Evolutionary conservation across 2,888 invertebrate species (phyloP), one percentile per base, ranked within the genome.

Genomic region (Caprella mutica): DNA sequence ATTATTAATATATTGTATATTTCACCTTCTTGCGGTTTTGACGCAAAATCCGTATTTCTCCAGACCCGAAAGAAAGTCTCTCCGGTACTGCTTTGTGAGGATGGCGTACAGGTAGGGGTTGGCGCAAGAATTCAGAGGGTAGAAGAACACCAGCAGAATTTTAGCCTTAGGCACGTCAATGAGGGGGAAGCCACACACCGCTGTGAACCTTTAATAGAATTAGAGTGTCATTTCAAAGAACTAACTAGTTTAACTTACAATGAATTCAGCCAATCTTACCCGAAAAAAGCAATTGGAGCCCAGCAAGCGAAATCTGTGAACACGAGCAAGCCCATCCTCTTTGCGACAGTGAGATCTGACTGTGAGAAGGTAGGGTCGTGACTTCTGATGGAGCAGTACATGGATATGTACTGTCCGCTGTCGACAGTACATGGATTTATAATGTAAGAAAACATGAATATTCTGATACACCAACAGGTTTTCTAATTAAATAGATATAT

Each of bases 31-130:
- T 3, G 57, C 59, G 12, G 56, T 48, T 48, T 63, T 53, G 46
- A 59, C 56, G 42, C 67, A 68, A 21, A 70, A 56, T 1, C 69
- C 68, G 53, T 70, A 85, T 75, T 82, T 80, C 2, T 82, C 80
- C 50, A 86, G 73, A 38, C 86, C 71, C 9, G 78, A 76, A 53
- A 81, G 77, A 24, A 86, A 76, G 71, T 91, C 89, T 66, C 82
- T 78, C 35, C 89, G 78, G 70, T 88, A 90, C 72, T 89, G 89
- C 64, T 87, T 82, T 6, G 91, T 92, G 69, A 90, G 76, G 67
- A 92, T 86, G 24, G 89, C 91, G 73, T 92, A 93, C 3, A 93
- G 75, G 76, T 90, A 91, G 0, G 92, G 92, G 74, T 93, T 91
- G 38, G 91, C 89, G 71, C 89, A 90, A 0, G 90, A 86, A 73